Conservation (phyloP, 1,140 invertebrate species). For the Zophobas atratus region DNA sequence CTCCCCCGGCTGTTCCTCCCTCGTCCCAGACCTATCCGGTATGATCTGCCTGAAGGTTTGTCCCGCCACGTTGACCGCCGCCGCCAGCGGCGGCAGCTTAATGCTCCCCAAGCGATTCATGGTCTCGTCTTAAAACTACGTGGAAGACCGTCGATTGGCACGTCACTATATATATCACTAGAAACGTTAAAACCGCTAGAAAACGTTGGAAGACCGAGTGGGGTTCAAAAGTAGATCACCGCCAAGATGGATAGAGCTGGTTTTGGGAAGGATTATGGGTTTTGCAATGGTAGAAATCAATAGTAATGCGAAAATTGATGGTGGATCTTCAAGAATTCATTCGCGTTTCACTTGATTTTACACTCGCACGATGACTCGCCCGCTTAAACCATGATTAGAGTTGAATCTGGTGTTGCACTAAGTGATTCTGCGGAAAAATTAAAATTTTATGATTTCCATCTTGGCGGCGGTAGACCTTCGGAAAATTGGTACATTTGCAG, state of each 20-base stretch:
- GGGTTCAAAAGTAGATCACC: slow-evolving; percentile 45
- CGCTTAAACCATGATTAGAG: slow-evolving; percentile 30
- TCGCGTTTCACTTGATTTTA: neutral
- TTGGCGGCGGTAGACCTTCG: slow-evolving; percentile 58
- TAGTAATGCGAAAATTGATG: slow-evolving; percentile 13
- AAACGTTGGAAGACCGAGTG: slow-evolving; percentile 27
- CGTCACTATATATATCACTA: neutral
- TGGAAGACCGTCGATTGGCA: slow-evolving; percentile 31
- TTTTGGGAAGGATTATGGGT: neutral
- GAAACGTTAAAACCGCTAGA: slow-evolving; percentile 30
- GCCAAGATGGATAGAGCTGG: slow-evolving; percentile 58
- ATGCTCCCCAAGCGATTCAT: slow-evolving; percentile 76
- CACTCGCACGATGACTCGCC: neutral
- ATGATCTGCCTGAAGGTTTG: slow-evolving; percentile 84
- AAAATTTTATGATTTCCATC: slow-evolving; percentile 58
- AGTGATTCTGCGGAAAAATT: slow-evolving; percentile 46
- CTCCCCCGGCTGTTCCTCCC: slow-evolving; percentile 65
- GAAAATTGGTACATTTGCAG: slow-evolving; percentile 60
- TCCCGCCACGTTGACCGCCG: slow-evolving; percentile 84
- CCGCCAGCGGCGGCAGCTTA: slow-evolving; percentile 79
- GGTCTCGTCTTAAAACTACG: neutral
- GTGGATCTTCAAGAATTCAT: slow-evolving; percentile 13
- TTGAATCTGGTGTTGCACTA: slow-evolving; percentile 13
- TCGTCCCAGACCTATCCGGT: slow-evolving; percentile 73
- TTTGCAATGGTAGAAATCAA: slow-evolving; percentile 14